Base-by-base conservation (phyloP, 23 tunicate species). In the Oikopleura dioica region DNA sequence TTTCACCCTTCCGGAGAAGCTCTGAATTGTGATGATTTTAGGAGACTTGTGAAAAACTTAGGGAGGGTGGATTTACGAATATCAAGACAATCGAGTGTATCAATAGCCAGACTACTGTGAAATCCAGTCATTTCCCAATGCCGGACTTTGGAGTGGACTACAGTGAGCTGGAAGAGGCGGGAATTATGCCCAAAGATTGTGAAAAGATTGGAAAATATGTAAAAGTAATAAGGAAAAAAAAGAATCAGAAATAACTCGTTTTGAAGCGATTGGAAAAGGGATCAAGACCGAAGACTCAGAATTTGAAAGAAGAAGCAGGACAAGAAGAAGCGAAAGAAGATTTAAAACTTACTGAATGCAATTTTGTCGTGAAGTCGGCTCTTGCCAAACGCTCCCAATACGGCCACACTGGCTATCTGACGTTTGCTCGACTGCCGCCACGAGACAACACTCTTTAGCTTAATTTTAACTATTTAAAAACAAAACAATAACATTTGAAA, bases 401-500 rank as follows among this genome's bases (percentile, higher is more conserved):
- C 75, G 96, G 96, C 23, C 96, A 89, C 59, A 89, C 96, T 36
- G 96, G 96, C 35, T 89, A 81, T 68, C 79, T 89, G 44, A 84
- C 88, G 35, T 89, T 89, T 82, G 96, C 96, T n/a, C n/a, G n/a
- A n/a, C n/a, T n/a, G n/a, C n/a, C n/a, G n/a, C n/a, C n/a, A n/a
- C n/a, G n/a, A n/a, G n/a, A n/a, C n/a, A n/a, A n/a, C n/a, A n/a
- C n/a, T n/a, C n/a, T n/a, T n/a, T n/a, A n/a, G n/a, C n/a, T n/a
- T n/a, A n/a, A n/a, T n/a, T n/a, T n/a, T n/a, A n/a, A n/a, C n/a
- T n/a, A n/a, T n/a, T n/a, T n/a, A n/a, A n/a, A n/a, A n/a, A n/a
- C n/a, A n/a, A n/a, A n/a, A n/a, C n/a, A n/a, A n/a, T n/a, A n/a
- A n/a, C n/a, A n/a, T n/a, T n/a, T n/a, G n/a, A n/a, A n/a, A n/a